A percentile compares a stretch with the other conserved stretches of the same genome.
Conservation (phyloP, 2,113 vertebrate species). For the Aplodontia rufa region DNA sequence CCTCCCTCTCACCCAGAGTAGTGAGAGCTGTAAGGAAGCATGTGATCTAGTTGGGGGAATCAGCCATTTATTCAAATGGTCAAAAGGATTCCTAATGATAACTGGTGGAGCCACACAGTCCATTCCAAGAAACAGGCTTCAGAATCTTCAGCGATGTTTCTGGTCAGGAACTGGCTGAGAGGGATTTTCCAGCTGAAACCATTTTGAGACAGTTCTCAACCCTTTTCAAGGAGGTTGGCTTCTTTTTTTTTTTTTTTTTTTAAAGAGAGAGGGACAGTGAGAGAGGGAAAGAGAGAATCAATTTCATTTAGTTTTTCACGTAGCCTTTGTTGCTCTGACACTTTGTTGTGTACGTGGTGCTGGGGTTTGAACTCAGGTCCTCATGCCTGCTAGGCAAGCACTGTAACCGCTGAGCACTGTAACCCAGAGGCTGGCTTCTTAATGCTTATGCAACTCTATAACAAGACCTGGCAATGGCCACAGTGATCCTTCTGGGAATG, state of each 20-base stretch:
- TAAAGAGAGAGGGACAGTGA: no score
- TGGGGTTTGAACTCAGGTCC: no score
- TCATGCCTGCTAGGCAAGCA: no score
- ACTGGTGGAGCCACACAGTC: no score
- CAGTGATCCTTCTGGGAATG: neutral
- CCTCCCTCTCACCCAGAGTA: neutral
- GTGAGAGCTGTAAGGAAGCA: neutral
- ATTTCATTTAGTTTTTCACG: no score
- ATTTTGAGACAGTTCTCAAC: neutral
- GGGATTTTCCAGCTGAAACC: neutral
- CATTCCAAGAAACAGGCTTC: neutral
- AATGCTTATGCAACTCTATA: neutral
- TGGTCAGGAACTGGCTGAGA: neutral
- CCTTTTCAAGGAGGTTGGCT: neutral
- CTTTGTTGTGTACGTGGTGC: no score
- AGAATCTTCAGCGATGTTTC: neutral
- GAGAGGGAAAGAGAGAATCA: no score
- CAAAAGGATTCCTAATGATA: neutral
- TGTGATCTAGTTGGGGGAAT: neutral
- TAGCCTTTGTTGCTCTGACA: no score
- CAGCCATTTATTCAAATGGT: neutral
- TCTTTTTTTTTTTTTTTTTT: no score
- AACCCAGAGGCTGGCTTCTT: neutral
- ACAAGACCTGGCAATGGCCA: neutral
- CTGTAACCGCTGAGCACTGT: no score